Evolutionary conservation across 2,113 vertebrate genomes (phyloP).

Genomic region (Equus quagga): DNA sequence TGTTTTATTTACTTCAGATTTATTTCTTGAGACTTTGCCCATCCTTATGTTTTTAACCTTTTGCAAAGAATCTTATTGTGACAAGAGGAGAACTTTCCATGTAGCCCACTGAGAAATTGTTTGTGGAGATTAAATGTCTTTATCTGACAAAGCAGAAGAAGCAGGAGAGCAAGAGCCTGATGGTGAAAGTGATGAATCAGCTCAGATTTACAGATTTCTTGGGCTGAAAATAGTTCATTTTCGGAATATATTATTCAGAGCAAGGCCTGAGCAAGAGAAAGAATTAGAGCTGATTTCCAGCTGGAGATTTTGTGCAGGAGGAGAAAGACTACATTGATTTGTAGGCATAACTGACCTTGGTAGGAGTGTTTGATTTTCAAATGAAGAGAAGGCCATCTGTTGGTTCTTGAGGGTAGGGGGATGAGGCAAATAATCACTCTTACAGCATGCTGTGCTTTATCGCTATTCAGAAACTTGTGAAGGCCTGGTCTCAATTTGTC

Average conservation of each 20-base stretch:
- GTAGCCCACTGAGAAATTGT: conserved; percentile 42
- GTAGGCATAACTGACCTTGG: conserved; percentile 75
- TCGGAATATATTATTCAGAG: conserved; percentile 74
- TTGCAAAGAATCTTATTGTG: conserved; percentile 14
- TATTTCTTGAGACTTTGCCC: conserved; percentile 24
- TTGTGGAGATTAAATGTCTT: not conserved
- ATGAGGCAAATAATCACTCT: conserved; percentile 30
- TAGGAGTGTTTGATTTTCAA: conserved; percentile 67
- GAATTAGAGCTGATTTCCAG: conserved; percentile 75
- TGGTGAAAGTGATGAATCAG: conserved; percentile 78
- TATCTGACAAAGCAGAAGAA: conserved; percentile 61
- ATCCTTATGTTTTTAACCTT: conserved; percentile 38
- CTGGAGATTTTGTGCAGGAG: conserved; percentile 59
- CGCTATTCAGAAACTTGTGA: conserved; percentile 48
- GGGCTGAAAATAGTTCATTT: conserved; percentile 72
- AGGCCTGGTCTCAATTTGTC: conserved; percentile 12
- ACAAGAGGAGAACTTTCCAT: not conserved
- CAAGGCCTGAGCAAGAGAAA: conserved; percentile 68
- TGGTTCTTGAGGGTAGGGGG: conserved; percentile 44
- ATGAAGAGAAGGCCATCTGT: conserved; percentile 72
- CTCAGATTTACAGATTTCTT: conserved; percentile 76
- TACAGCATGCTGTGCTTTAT: not conserved
- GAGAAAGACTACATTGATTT: conserved; percentile 74
- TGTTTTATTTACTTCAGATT: conserved; percentile 24
- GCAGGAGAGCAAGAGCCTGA: conserved; percentile 32